Conservation (phyloP, 2,113 vertebrate genomes). For the Thalassoma bifasciatum region DNA sequence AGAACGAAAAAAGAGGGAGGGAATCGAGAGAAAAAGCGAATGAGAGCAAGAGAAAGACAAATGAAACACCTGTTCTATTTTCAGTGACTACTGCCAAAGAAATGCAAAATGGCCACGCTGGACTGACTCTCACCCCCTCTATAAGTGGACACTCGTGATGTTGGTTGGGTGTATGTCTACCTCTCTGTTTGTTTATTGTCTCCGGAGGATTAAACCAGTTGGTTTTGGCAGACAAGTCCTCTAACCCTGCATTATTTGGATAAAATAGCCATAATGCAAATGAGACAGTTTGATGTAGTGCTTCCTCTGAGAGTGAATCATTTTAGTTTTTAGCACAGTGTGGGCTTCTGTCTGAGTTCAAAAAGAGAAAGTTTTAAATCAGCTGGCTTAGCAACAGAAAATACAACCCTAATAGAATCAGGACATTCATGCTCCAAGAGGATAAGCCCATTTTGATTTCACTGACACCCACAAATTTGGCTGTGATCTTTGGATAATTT, state of each 20-base stretch:
- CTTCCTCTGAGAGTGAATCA: background rate
- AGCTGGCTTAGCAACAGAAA: too few species aligned
- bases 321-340: background rate
- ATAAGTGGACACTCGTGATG: slow-evolving; percentile 23
- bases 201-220: background rate
- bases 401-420: background rate
- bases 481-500: too few species aligned
- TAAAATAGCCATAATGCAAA: background rate
- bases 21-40: slow-evolving; percentile 7
- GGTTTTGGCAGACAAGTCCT: background rate
- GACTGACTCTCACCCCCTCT: slow-evolving; percentile 37
- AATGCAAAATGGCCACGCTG: slow-evolving; percentile 38
- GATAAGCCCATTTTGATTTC: background rate
- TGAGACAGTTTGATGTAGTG: background rate
- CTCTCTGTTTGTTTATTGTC: background rate
- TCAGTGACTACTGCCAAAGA: slow-evolving; percentile 61
- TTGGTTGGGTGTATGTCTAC: background rate
- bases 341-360: too few species aligned
- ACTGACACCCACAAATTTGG: too few species aligned
- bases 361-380: too few species aligned
- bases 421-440: background rate
- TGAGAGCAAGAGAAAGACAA: slow-evolving; percentile 26
- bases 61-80: slow-evolving; percentile 55
- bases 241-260: background rate
- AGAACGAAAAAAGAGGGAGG: slow-evolving; percentile 8